These are phyloP conservation scores for Trachurus trachurus DNA, from an alignment of 2,797 vertebrate genomes.

Conservation along the genomic window DNA sequence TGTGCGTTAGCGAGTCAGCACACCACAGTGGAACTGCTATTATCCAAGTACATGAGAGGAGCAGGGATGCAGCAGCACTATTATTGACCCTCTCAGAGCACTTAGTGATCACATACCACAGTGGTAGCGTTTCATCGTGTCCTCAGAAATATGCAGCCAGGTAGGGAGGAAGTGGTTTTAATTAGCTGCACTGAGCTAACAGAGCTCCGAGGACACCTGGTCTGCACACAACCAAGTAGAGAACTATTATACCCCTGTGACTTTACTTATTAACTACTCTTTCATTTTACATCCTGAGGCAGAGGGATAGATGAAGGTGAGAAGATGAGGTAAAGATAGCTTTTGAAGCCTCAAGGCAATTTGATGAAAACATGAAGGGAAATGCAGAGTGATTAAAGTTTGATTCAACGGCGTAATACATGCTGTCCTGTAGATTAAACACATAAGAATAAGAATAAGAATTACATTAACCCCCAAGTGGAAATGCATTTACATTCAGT, in stretches of 20 bases:
- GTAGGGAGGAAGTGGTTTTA: constrained; percentile 30
- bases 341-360: background rate
- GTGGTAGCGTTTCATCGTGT: constrained; percentile 55
- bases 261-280: constrained; percentile 45
- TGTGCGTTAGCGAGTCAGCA: constrained; percentile 23
- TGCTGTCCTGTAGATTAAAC: background rate
- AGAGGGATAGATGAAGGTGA: constrained; percentile 10
- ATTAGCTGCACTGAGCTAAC: constrained; percentile 44
- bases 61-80: constrained; percentile 58
- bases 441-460: too few species aligned
- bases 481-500: too few species aligned
- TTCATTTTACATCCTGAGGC: constrained; percentile 32
- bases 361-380: background rate
- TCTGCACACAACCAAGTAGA: constrained; percentile 17
- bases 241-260: constrained; percentile 18
- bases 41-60: constrained; percentile 20
- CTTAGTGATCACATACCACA: constrained; percentile 25
- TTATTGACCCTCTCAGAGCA: constrained; percentile 55
- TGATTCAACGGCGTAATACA: background rate
- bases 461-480: too few species aligned
- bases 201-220: constrained; percentile 38
- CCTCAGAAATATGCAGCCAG: constrained; percentile 51
- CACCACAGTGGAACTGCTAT: constrained; percentile 29
- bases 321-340: background rate
- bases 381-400: background rate